Conservation (phyloP, 2,797 vertebrate genomes). For the Octomys mimax region DNA sequence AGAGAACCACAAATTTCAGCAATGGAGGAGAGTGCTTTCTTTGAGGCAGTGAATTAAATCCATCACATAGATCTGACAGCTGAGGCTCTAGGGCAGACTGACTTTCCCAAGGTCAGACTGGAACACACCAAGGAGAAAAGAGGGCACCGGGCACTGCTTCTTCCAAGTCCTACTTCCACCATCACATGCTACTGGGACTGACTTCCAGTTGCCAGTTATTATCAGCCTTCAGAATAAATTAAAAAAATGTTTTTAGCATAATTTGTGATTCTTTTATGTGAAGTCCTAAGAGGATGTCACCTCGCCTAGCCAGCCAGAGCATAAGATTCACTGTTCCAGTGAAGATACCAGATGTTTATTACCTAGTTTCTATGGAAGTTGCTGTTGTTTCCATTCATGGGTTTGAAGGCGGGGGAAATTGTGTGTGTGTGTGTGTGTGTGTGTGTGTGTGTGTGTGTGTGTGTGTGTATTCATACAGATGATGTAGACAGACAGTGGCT, state of each 20-base stretch:
- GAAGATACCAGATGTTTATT: background rate
- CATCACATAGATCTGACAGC: background rate
- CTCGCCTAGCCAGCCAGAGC: background rate
- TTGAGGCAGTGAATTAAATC: background rate
- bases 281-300: constrained; percentile 19
- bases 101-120: background rate
- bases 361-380: constrained; percentile 7
- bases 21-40: background rate
- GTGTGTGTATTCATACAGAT: background rate
- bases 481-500: background rate
- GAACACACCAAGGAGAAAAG: background rate
- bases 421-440: rapidly evolving
- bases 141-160: background rate
- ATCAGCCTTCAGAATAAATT: constrained; percentile 27
- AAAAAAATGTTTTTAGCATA: background rate
- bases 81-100: background rate
- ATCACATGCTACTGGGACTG: background rate
- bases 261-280: background rate
- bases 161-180: too few relatives aligned
- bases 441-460: too few relatives aligned
- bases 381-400: constrained; percentile 49
- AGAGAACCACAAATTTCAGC: background rate
- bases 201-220: background rate
- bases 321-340: background rate
- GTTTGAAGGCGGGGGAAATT: background rate